Base-by-base conservation (phyloP, 2,113 vertebrate species). In the Oreamnos americanus region DNA sequence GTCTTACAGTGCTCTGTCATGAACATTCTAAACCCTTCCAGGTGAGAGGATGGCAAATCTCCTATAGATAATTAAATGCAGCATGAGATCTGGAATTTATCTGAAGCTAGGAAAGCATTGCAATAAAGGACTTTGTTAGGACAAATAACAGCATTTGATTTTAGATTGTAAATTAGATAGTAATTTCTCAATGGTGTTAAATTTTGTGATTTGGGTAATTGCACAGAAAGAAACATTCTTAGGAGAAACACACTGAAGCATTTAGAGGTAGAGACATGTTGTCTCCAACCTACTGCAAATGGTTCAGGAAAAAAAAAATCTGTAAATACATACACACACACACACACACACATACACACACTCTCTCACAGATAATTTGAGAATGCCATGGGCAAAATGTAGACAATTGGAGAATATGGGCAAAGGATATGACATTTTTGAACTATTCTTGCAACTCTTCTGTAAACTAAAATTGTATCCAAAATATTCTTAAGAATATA, bases 1-100 rank as follows among this genome's bases (percentile, higher is more conserved):
- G 2, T 23, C 53, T 79, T 11, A 1, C 5, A 15, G 33, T 16
- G 1, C 16, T 16, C 9, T 2, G 2, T 17, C 5, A 0, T 3
- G 8, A 16, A 21, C 49, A 58, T 71, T 67, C 58, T 36, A 79
- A 6, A 14, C 25, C 7, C 45, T 43, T 71, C 67, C 85, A 43
- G 33, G 25, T 10, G 3, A 58, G 78, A 47, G 23, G 26, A 60
- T 19, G 33, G 30, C 6, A 86, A 21, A 43, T 49, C 47, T 82
- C 16, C 60, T 15, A 19, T 58, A 23, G 33, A 57, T 51, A 39
- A 79, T 15, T 12, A 33, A 88, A 45, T 9, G 5, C 2, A 36
- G 4, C 19, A 1, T 14, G 16, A 33, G 23, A 28, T 30, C 30
- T 33, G 28, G 45, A 36, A 58, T 82, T 53, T 30, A 39, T 23